Evolutionary conservation across 2,113 vertebrate species (phyloP), one percentile per base, ranked within the genome.

Genomic region (Myotis davidii): DNA sequence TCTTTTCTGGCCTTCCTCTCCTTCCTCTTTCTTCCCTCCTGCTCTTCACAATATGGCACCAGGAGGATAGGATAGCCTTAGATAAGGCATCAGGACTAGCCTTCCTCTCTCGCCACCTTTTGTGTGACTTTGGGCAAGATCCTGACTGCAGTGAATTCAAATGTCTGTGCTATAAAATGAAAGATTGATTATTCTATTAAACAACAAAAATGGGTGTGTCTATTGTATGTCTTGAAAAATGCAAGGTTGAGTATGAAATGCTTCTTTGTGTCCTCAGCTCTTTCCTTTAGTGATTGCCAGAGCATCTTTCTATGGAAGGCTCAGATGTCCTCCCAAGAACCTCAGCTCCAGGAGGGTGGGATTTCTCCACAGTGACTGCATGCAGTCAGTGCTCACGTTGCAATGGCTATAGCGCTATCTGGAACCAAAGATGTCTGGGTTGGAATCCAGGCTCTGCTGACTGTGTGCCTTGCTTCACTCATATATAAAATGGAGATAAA

Each of bases 321-420:
- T 64, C 45, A 2, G 54, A 39, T 11, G 0, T 34, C 45, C 61
- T 18, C 48, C 27, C 6, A 5, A 59, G 79, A 50, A 16, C 39
- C 56, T 1, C 17, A 34, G 27, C 37, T 69, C 45, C 20, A 54
- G 56, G 34, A 54, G 45, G 34, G 4, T 25, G 5, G 37, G 65
- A 9, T 6, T 29, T 27, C 81, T 85, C 72, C 2, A 20, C 29
- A 21, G 34, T 37, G 21, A 4, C 52, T 54, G 39, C 32, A 4
- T 11, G 5, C 6, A 17, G n/a, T 59, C 20, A 1, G 72, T 32
- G 16, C 25, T 42, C 85, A 29, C 0, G 23, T 78, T 13, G 13
- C 39, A 6, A 10, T 16, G 12, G 11, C 0, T n/a, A 3, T 1
- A 3, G 12, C 6, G 13, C 20, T 37, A 59, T 20, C 45, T 25